A percentile compares a stretch with the other conserved stretches of the same genome.
Conservation (phyloP, 2,113 vertebrate species). For the Nematolebias whitei region DNA sequence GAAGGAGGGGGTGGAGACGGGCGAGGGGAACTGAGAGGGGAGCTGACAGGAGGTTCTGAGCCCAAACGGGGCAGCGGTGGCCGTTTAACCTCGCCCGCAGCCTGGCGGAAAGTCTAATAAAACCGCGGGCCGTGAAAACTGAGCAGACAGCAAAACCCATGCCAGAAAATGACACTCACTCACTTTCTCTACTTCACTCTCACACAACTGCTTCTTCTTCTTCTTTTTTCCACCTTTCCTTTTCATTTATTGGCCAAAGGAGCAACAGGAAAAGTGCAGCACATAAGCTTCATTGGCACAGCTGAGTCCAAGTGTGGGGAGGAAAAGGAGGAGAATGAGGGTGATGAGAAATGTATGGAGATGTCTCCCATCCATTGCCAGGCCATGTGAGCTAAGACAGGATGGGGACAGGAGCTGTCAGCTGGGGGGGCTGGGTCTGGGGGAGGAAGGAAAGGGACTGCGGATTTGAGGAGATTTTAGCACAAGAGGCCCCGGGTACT, state of each 20-base stretch:
- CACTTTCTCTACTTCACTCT: constrained; percentile 51
- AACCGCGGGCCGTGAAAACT: constrained; percentile 74
- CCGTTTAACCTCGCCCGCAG: constrained; percentile 73
- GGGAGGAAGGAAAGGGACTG: constrained; percentile 30
- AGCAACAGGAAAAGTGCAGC: constrained; percentile 64
- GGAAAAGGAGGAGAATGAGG: constrained; percentile 19
- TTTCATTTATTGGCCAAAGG: constrained; percentile 55
- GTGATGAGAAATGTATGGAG: constrained; percentile 49
- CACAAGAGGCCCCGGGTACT: constrained; percentile 21
- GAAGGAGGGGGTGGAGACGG: constrained; percentile 42
- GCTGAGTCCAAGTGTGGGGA: constrained; percentile 37
- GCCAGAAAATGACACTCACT: constrained; percentile 67
- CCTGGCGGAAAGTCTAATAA: constrained; percentile 75
- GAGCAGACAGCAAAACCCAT: constrained; percentile 72
- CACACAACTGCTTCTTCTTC: constrained; percentile 37
- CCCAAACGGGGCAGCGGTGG: constrained; percentile 63
- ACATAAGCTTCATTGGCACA: constrained; percentile 60
- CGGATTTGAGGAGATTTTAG: constrained; percentile 46
- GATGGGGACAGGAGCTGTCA: constrained; percentile 60
- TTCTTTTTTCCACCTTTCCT: constrained; percentile 50
- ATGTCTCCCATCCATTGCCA: constrained; percentile 48
- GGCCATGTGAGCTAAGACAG: constrained; percentile 51
- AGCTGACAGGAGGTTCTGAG: constrained; percentile 47
- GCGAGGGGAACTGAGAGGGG: constrained; percentile 22
- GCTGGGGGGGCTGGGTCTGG: constrained; percentile 24